phyloP scores from a whole-genome alignment of 2,113 vertebrate genomes.

The Panthera uncia region DNA sequence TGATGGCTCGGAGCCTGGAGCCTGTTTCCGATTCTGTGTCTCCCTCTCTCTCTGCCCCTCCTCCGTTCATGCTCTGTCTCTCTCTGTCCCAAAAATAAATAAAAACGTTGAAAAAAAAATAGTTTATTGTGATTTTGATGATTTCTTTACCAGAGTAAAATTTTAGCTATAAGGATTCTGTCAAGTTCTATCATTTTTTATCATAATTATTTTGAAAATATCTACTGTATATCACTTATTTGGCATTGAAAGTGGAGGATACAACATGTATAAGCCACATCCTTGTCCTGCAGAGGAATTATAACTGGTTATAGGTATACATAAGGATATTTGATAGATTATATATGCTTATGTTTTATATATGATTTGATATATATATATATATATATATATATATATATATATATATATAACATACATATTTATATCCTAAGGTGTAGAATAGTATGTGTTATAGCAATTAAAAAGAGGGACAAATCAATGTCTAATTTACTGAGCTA shows the following conservation, averaged over 20 bases:
- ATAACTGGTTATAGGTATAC: not conserved
- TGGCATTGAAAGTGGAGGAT: not conserved
- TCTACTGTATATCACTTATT: not conserved
- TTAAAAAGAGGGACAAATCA: not conserved
- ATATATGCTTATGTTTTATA: not conserved
- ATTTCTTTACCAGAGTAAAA: not conserved
- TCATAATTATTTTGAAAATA: not conserved
- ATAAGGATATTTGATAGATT: not conserved
- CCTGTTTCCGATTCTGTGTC: no score
- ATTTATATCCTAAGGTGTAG: not conserved
- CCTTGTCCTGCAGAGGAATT: not conserved
- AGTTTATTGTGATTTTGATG: not conserved
- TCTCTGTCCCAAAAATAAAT: no score
- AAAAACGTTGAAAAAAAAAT: no score
- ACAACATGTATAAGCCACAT: not conserved
- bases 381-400: not conserved
- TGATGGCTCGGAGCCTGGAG: no score
- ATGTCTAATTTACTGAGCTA: not conserved
- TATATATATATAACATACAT: not conserved
- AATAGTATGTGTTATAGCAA: not conserved
- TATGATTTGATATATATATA: not conserved
- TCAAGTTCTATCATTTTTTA: not conserved
- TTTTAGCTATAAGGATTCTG: not conserved
- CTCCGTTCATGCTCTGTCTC: no score
- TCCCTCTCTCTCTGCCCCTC: no score